Evolutionary conservation across 2,888 invertebrate genomes (phyloP).

Genomic region (Leucania comma): DNA sequence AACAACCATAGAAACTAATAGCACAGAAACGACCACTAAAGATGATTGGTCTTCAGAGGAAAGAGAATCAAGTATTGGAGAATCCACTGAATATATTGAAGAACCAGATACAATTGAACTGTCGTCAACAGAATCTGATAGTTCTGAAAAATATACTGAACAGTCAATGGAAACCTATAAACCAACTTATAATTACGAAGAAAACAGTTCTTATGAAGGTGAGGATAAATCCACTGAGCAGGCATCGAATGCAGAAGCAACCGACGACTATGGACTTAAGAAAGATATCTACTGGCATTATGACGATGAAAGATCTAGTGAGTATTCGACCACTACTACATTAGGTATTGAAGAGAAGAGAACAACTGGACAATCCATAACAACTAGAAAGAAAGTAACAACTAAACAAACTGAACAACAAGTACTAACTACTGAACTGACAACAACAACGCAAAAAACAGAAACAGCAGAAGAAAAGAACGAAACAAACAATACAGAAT

Average conservation of each 20-base stretch:
- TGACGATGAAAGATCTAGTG: neutral
- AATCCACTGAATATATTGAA: neutral
- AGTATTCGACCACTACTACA: neutral
- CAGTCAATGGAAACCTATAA: neutral
- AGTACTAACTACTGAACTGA: neutral
- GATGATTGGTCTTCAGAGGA: neutral
- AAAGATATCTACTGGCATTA: neutral
- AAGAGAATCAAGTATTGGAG: neutral
- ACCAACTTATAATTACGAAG: no score
- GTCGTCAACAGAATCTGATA: neutral
- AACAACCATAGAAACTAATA: neutral
- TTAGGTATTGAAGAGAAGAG: neutral
- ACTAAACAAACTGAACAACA: conserved; percentile 4
- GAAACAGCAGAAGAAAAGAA: neutral
- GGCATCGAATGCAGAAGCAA: neutral
- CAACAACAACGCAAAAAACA: conserved; percentile 4
- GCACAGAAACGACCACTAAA: neutral
- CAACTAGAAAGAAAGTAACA: neutral
- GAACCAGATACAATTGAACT: neutral
- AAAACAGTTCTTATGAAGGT: no score
- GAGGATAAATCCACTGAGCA: neutral
- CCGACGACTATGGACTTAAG: neutral
- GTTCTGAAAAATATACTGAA: neutral
- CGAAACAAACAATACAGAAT: neutral
- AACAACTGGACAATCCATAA: neutral